These are phyloP conservation scores for Dendrophyllia cribrosa DNA, from an alignment of 64 coral and sea anemone species.

Conservation along the genomic window DNA sequence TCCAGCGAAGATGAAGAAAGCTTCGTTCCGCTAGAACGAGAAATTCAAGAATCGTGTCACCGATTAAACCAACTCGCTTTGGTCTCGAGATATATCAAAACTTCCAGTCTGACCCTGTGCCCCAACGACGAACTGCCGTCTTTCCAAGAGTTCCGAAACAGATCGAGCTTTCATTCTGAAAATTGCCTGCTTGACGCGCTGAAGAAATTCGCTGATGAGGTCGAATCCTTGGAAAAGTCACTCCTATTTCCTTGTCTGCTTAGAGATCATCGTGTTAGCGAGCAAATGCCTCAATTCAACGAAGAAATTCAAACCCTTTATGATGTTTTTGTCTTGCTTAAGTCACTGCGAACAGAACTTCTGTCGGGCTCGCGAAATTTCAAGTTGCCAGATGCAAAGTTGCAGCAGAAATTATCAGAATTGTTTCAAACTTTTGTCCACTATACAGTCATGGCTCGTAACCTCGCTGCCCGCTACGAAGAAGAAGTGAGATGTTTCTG, in stretches of 20 bases:
- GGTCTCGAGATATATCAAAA: conserved; percentile 23
- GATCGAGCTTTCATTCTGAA: not conserved
- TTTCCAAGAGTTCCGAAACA: conserved; percentile 8
- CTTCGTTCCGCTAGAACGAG: not conserved
- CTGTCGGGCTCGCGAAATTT: conserved; percentile 20
- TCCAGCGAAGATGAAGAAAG: conserved; percentile 7
- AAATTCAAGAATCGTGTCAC: conserved; percentile 44
- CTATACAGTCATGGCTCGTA: conserved; percentile 27
- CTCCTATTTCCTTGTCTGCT: conserved; percentile 34
- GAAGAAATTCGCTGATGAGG: conserved; percentile 34
- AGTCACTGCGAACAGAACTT: conserved; percentile 27
- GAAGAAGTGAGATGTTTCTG: conserved; percentile 41
- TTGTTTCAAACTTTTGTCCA: conserved; percentile 22
- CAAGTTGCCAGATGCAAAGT: conserved; percentile 30
- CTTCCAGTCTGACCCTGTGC: not conserved
- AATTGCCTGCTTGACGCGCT: conserved; percentile 11
- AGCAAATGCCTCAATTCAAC: conserved; percentile 26
- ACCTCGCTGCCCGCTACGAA: conserved; percentile 30
- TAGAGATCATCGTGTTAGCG: conserved; percentile 11
- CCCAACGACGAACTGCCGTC: conserved; percentile 13
- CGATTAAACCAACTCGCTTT: conserved; percentile 43
- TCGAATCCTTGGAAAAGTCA: conserved; percentile 42
- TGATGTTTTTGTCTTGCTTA: conserved; percentile 23
- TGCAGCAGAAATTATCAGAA: conserved; percentile 38
- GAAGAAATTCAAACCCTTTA: not conserved